Conservation (phyloP, 2,888 invertebrate species). For the Scaptomyza caliginosa region DNA sequence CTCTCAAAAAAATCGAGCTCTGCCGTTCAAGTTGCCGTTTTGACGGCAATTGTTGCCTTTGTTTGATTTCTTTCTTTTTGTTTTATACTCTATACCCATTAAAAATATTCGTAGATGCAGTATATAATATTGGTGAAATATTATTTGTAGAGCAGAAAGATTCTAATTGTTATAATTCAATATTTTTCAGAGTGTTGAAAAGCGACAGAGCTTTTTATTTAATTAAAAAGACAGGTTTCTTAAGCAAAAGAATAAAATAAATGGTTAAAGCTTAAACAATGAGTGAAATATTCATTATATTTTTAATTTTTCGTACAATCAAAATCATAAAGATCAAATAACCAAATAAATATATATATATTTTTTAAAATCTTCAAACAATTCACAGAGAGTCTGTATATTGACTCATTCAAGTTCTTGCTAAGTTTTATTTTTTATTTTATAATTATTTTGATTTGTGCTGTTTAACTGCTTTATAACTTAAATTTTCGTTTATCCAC, state of each 20-base stretch:
- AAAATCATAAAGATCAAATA: neutral
- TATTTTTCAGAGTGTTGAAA: too few relatives aligned
- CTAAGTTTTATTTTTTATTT: neutral
- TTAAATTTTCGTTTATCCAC: conserved; percentile 68
- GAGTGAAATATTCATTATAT: too few relatives aligned
- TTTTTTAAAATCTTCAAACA: neutral
- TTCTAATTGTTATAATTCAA: too few relatives aligned
- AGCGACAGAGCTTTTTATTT: too few relatives aligned
- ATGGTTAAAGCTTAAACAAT: too few relatives aligned
- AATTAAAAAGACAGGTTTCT: too few relatives aligned
- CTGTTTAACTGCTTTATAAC: conserved; percentile 74
- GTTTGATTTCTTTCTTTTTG: conserved; percentile 4
- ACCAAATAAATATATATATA: neutral
- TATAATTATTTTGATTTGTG: conserved; percentile 33
- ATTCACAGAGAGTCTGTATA: neutral
- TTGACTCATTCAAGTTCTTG: neutral
- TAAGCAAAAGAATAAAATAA: too few relatives aligned
- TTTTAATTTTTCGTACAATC: too few relatives aligned
- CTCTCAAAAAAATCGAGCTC: conserved; percentile 1
- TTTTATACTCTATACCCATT: conserved; percentile 14
- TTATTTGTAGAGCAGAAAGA: neutral
- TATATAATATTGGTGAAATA: neutral
- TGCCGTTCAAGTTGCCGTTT: conserved; percentile 63
- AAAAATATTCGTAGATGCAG: neutral
- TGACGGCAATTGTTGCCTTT: conserved; percentile 14